A percentile compares a stretch with the other conserved stretches of the same genome.
These are phyloP conservation scores for Oenanthe oenanthe DNA, from an alignment of 2,113 vertebrate genomes.

Conservation along the genomic window DNA sequence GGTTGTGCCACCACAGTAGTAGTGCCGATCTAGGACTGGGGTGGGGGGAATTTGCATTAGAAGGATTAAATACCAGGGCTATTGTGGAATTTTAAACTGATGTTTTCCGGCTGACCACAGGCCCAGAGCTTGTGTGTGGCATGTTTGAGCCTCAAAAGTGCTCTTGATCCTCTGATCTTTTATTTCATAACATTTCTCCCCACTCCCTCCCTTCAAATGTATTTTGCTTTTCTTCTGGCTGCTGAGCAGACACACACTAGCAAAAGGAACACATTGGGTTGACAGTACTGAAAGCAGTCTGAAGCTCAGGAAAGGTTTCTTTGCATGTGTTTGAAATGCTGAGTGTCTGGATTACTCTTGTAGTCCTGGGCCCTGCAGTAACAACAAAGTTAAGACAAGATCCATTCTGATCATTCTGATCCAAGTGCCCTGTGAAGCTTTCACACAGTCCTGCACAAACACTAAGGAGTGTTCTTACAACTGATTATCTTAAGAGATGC, in stretches of 20 bases:
- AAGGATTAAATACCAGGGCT: constrained; percentile 75
- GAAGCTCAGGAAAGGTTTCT: constrained; percentile 3
- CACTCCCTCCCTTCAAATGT: not conserved
- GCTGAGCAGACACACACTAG: constrained; percentile 1
- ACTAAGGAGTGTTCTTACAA: not conserved
- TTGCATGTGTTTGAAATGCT: not conserved
- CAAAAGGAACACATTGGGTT: not conserved
- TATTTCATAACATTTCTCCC: constrained; percentile 65
- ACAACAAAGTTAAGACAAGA: not conserved
- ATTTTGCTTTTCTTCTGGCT: constrained; percentile 53
- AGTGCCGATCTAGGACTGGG: constrained; percentile 65
- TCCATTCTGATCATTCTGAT: not conserved
- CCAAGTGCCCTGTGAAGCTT: not conserved
- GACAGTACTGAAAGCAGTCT: not conserved
- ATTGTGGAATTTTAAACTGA: constrained; percentile 77
- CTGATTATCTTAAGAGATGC: not conserved
- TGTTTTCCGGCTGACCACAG: constrained; percentile 75
- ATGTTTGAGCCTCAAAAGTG: constrained; percentile 70
- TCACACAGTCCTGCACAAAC: not conserved
- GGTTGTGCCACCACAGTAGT: constrained; percentile 70
- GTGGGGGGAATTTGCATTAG: constrained; percentile 73
- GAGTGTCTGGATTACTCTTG: not conserved
- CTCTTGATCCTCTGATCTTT: constrained; percentile 72
- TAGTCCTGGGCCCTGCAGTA: not conserved
- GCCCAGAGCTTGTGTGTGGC: constrained; percentile 70